Conservation (phyloP, 2,888 invertebrate species). For the Portevinia maculata region DNA sequence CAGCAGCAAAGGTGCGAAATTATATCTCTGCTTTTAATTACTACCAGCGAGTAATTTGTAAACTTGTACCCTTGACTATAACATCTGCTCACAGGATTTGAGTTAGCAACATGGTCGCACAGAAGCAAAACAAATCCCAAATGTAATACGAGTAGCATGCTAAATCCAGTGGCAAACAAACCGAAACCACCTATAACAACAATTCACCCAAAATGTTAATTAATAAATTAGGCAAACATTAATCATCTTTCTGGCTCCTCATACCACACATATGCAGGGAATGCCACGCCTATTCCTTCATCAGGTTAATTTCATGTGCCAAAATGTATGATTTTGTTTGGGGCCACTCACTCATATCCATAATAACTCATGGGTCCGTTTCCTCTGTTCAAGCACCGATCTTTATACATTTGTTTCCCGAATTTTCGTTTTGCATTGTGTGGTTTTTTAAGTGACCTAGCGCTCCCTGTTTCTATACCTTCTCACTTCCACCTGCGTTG, state of each 20-base stretch:
- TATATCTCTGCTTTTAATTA: constrained; percentile 65
- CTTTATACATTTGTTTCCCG: constrained; percentile 36
- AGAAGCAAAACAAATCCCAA: constrained; percentile 26
- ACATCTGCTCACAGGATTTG: constrained; percentile 45
- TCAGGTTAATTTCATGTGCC: constrained; percentile 64
- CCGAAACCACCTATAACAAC: constrained; percentile 70
- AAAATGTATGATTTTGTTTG: constrained; percentile 43
- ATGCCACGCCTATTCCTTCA: constrained; percentile 62
- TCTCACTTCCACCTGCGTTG: neutral
- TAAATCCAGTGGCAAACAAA: constrained; percentile 67
- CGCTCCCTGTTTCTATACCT: constrained; percentile 34
- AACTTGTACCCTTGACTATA: constrained; percentile 30
- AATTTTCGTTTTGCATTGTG: constrained; percentile 26
- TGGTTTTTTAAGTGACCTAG: constrained; percentile 40
- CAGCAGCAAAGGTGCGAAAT: constrained; percentile 53
- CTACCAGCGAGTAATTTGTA: constrained; percentile 56
- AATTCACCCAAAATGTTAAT: constrained; percentile 70
- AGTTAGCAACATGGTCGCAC: constrained; percentile 3
- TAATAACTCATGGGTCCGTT: constrained; percentile 49
- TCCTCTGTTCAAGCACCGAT: constrained; percentile 33
- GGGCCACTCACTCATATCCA: constrained; percentile 9
- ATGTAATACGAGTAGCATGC: constrained; percentile 35
- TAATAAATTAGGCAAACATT: constrained; percentile 73
- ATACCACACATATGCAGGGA: neutral
- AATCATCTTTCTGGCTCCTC: constrained; percentile 55